Evolutionary conservation across 2,113 vertebrate species (phyloP).

Genomic region (Pachypanchax playfairii): DNA sequence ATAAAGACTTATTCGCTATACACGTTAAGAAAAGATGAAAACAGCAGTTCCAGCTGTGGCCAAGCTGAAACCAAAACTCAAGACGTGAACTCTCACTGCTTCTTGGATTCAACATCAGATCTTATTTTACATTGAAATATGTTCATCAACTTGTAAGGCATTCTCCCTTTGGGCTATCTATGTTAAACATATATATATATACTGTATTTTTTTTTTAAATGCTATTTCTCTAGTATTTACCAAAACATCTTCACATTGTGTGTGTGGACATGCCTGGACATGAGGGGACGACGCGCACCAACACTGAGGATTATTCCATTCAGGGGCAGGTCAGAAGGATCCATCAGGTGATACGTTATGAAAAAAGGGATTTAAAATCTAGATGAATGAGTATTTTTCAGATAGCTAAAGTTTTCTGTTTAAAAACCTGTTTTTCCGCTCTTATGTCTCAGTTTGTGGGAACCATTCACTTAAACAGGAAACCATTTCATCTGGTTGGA

Average conservation of each 20-base stretch:
- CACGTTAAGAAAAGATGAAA: too few relatives aligned
- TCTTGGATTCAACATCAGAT: too few relatives aligned
- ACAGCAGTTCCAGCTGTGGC: too few relatives aligned
- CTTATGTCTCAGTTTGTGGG: conserved; percentile 87
- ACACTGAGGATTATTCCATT: conserved; percentile 90
- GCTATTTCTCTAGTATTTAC: conserved; percentile 84
- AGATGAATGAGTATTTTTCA: background rate
- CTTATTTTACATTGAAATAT: too few relatives aligned
- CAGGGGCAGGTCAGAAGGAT: conserved; percentile 90
- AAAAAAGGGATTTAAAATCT: background rate
- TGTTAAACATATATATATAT: too few relatives aligned
- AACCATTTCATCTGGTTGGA: conserved; percentile 91
- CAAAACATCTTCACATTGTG: conserved; percentile 93
- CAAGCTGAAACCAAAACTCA: too few relatives aligned
- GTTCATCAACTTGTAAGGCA: background rate
- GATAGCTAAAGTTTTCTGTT: background rate
- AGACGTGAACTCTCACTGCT: too few relatives aligned
- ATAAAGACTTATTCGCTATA: too few relatives aligned
- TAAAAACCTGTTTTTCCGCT: conserved; percentile 20
- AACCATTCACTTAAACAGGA: conserved; percentile 87
- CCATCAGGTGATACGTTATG: conserved; percentile 88
- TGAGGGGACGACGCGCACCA: conserved; percentile 90
- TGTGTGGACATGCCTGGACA: conserved; percentile 98
- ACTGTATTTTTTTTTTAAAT: conserved; percentile 3
- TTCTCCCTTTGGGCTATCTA: background rate